Percentiles rank a stretch among this genome's conserved stretches.
phyloP scores from a whole-genome alignment of 2,797 vertebrate species.

The Chaetophractus vellerosus region DNA sequence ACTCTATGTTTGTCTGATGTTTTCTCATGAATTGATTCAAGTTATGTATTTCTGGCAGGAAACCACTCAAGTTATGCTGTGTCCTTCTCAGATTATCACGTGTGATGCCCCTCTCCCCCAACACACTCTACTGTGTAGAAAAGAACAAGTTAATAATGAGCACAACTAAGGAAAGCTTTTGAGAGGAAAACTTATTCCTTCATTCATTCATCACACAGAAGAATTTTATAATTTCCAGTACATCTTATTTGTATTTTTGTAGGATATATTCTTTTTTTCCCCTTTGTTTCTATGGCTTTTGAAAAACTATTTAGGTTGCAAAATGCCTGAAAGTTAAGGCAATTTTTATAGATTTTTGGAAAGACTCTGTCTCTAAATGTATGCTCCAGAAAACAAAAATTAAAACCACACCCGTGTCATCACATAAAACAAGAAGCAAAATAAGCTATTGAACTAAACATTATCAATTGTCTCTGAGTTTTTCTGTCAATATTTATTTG shows the following conservation, averaged over 20 bases:
- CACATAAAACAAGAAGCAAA: neutral
- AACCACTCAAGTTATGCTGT: neutral
- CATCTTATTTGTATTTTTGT: neutral
- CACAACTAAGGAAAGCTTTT: neutral
- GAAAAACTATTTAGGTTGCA: neutral
- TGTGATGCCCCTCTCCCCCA: neutral
- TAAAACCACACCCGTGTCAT: neutral
- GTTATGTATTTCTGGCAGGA: neutral
- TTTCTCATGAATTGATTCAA: neutral
- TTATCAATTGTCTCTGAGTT: neutral
- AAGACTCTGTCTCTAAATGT: constrained; percentile 13
- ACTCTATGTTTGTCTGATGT: neutral
- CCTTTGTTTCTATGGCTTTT: constrained; percentile 14
- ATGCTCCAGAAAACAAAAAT: neutral
- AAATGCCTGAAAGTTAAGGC: neutral
- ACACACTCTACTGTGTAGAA: neutral
- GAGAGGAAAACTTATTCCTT: constrained; percentile 11
- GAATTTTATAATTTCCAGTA: neutral
- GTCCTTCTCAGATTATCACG: neutral
- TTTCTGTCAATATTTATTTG: neutral
- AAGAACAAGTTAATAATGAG: neutral
- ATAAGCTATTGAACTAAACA: neutral
- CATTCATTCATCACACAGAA: neutral
- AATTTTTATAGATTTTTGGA: constrained; percentile 29
- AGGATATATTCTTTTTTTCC: neutral